Evolutionary conservation across 2,113 vertebrate genomes (phyloP), one percentile per base, ranked within the genome.

Genomic region (Rhipidura dahli): DNA sequence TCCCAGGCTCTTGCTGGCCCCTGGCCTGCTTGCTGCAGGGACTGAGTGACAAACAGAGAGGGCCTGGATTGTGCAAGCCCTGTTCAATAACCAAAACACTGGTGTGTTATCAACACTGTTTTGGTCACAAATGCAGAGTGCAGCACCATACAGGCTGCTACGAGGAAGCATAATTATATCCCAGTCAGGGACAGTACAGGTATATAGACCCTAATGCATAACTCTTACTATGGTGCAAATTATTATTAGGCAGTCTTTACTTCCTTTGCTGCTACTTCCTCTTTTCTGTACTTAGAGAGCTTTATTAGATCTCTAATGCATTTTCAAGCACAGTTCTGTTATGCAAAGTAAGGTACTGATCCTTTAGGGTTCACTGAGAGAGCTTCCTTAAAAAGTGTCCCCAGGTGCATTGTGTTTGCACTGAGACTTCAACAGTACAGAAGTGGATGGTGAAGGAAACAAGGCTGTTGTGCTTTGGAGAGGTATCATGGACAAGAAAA

Each of bases 281-380:
- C 16, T 83, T 96, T 84, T 83, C 54, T 81, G 21, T 77, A 30
- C 1, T 1, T 37, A 17, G 24, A 70, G 49, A 83, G 15, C 4
- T 59, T 77, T 77, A 47, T 65, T 93, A 70, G 71, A 63, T 66
- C 23, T 66, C 64, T 73, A 39, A 54, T 23, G 21, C 31, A 18
- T 47, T 92, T 96, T 96, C 80, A 73, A 75, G 73, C 33, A 78
- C 47, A 59, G 35, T 81, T 94, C 53, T 51, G 26, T 81, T 93
- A 94, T 89, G 90, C 90, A 95, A 96, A 95, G 18, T 72, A 73
- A 61, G 68, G 44, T 79, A 28, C 2, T 7, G 47, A 63, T 91
- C 54, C 56, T 66, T 27, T 28, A 63, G 0, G 8, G 50, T 81
- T 92, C 44, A 51, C 39, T 66, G 76, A 75, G 27, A 59, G 8